These are phyloP conservation scores for Gastrophysa polygoni DNA, from an alignment of 2,888 invertebrate genomes.

Conservation along the genomic window DNA sequence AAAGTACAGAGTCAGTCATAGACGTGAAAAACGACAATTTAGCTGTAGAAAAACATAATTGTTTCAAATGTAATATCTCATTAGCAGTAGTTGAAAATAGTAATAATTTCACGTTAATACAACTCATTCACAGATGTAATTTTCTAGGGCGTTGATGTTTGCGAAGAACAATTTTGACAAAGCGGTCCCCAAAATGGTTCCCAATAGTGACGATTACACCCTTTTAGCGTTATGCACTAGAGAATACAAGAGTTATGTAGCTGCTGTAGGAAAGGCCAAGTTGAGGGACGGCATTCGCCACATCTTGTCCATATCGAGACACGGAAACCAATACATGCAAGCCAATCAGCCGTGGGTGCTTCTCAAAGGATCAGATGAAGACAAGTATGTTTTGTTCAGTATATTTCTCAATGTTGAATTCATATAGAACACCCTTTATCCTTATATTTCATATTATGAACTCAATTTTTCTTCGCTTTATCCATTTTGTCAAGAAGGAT, in stretches of 20 bases:
- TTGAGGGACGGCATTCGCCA: slow-evolving; percentile 85
- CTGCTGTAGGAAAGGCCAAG: slow-evolving; percentile 75
- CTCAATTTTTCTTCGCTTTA: too few species aligned
- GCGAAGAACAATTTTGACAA: slow-evolving; percentile 82
- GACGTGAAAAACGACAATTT: too few species aligned
- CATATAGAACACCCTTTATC: too few species aligned
- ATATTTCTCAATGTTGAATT: too few species aligned
- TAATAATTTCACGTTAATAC: too few species aligned
- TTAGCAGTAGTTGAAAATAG: too few species aligned
- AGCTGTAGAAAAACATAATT: too few species aligned
- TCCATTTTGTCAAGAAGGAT: too few species aligned
- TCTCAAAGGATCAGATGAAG: slow-evolving; percentile 79
- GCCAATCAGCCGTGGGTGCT: slow-evolving; percentile 92
- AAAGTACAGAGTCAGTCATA: too few species aligned
- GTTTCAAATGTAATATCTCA: too few species aligned
- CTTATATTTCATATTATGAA: too few species aligned
- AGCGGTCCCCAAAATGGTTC: slow-evolving; percentile 67
- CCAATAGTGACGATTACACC: slow-evolving; percentile 70
- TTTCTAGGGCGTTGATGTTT: slow-evolving; percentile 81
- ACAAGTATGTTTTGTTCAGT: slow-evolving; percentile 76
- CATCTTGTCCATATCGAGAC: slow-evolving; percentile 84
- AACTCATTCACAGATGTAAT: too few species aligned
- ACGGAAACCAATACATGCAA: slow-evolving; percentile 98
- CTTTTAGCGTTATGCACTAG: slow-evolving; percentile 80
- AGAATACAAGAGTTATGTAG: slow-evolving; percentile 76